Conservation (phyloP, 2,113 vertebrate species). For the Prionailurus bengalensis region DNA sequence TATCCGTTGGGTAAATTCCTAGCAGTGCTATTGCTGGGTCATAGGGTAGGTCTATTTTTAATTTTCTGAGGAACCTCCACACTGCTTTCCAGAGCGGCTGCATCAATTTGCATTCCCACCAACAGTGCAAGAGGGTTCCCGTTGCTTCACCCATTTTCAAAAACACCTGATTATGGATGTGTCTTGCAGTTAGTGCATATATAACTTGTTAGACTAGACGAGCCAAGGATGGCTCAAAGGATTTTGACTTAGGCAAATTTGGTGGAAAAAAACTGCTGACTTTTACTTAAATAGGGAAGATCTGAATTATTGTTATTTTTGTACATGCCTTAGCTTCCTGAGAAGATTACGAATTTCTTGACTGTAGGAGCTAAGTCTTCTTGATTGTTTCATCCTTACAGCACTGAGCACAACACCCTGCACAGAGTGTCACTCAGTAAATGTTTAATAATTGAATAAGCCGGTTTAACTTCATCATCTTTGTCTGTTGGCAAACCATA, state of each 20-base stretch:
- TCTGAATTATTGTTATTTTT: neutral
- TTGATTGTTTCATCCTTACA: neutral
- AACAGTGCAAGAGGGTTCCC: no score
- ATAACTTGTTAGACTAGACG: neutral
- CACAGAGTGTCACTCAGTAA: neutral
- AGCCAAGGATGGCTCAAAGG: neutral
- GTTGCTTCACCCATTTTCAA: neutral
- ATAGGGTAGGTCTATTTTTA: no score
- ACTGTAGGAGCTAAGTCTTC: neutral
- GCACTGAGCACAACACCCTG: neutral
- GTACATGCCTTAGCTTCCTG: neutral
- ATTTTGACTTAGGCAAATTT: neutral
- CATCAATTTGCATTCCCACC: no score
- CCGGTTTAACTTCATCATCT: neutral
- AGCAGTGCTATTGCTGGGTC: no score
- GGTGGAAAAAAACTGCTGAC: neutral
- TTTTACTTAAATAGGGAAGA: neutral
- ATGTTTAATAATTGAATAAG: constrained; percentile 10
- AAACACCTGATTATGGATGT: neutral
- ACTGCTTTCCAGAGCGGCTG: no score
- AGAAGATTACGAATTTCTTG: constrained; percentile 12
- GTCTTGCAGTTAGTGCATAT: neutral
- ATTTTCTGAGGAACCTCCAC: no score
- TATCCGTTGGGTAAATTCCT: no score
- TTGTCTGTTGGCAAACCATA: neutral